Evolutionary conservation across 2,797 vertebrate genomes (phyloP).

Genomic region (Heterohyrax brucei): DNA sequence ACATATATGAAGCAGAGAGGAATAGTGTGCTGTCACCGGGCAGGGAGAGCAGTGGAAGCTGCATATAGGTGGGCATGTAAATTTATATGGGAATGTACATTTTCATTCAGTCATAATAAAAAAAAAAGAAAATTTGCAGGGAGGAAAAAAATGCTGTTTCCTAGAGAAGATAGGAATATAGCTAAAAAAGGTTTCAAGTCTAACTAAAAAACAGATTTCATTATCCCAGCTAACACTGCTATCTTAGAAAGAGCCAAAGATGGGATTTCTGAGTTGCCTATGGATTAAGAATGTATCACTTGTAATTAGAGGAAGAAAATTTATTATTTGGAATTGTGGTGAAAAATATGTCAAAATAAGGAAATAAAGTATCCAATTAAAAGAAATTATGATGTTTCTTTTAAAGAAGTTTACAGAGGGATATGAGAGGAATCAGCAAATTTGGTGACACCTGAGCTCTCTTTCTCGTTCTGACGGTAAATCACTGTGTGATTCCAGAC

Average conservation of each 20-base stretch:
- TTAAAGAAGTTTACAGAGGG: background rate
- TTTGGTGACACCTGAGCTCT: background rate
- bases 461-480: background rate
- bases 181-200: background rate
- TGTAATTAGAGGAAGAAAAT: background rate
- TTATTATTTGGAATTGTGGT: background rate
- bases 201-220: constrained; percentile 55
- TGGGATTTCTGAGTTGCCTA: constrained; percentile 3
- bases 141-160: constrained; percentile 9
- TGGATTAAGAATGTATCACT: constrained; percentile 10
- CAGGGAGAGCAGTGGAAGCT: too few species aligned
- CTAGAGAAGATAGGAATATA: constrained; percentile 26
- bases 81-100: too few species aligned
- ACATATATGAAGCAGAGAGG: too few species aligned
- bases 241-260: background rate
- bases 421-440: background rate
- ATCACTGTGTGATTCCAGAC: background rate
- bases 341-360: background rate
- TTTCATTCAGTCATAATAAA: too few species aligned
- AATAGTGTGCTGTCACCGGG: too few species aligned
- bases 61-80: too few species aligned
- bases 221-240: background rate
- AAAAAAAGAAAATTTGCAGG: background rate
- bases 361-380: background rate
- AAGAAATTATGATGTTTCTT: background rate